Evolutionary conservation across 37 sponge, comb jelly and placozoan genomes (phyloP), one percentile per base, ranked within the genome.

Genomic region (Beroe forskalii): DNA sequence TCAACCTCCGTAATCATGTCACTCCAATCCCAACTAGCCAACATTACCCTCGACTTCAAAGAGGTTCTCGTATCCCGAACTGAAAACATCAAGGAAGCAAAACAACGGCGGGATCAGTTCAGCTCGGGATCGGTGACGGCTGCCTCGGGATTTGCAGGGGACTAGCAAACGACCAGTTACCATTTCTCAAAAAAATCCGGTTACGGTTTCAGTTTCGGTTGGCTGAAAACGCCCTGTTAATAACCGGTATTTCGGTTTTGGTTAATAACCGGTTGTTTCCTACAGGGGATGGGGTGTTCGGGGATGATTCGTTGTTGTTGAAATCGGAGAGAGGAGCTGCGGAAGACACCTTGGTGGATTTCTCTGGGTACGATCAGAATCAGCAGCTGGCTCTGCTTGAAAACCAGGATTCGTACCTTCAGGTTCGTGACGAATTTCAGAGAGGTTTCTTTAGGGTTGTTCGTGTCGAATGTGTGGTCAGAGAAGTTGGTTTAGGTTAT

Each of bases 1-100:
- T 62, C 41, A 14, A 90, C 64, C 67, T 42, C 41, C 14, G 67
- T 90, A 1, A 48, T 91, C 42, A 32, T 86, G 76, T 91, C 33
- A 1, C 44, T 95, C 20, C 91, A 98, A 95, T 90, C 94, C 25
- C 93, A 94, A 61, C 90, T 98, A 39, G 99, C 94, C 0, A 90
- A 90, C 62, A 94, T 94, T 60, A 95, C 99, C 0, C 76, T 92
- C 44, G 94, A 95, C 76, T 98, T 98, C 91, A 98, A 98, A 72
- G 80, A 92, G 62, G 97, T 98, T 20, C 89, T 98, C 67, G 96
- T 80, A 1, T 42, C 48, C 4, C n/a, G 86, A 27, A 80, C 86
- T 3, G 86, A 80, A 30, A 80, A 37, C 31, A 80, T 80, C 1
- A 80, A 80, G 55, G 86, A 80, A 43, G 38, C 28, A 41, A 80